phyloP scores from a whole-genome alignment of 2,113 vertebrate species.

The Jaculus jaculus region DNA sequence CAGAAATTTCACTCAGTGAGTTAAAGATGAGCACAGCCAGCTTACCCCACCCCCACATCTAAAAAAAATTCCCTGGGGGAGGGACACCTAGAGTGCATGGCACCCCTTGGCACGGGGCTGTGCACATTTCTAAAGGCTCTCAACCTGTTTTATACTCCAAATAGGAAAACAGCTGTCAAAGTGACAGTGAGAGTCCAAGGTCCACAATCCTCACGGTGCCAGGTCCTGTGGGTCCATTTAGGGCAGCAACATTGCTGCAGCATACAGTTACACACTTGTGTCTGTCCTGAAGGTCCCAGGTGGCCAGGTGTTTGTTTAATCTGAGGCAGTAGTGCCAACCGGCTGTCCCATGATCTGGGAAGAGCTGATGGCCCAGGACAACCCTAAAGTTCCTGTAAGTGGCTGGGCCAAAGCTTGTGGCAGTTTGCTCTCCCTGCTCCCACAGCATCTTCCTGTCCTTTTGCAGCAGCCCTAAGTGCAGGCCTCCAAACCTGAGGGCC shows the following conservation, averaged over 20 bases:
- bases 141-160: slow-evolving; percentile 1
- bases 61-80: slow-evolving; percentile 49
- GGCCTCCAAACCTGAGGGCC: neutral
- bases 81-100: slow-evolving; percentile 39
- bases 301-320: neutral
- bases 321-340: neutral
- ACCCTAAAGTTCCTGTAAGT: neutral
- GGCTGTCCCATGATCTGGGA: neutral
- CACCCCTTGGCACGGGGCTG: slow-evolving; percentile 32
- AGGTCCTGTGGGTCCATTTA: neutral
- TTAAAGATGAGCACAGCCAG: slow-evolving; percentile 57
- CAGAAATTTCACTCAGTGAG: slow-evolving; percentile 73
- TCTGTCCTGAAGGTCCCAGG: neutral
- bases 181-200: slow-evolving; percentile 51
- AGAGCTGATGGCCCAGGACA: slow-evolving; percentile 3
- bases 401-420: neutral
- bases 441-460: neutral
- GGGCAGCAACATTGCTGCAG: neutral
- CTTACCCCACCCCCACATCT: slow-evolving; percentile 48
- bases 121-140: slow-evolving; percentile 32
- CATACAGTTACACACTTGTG: neutral
- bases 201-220: slow-evolving; percentile 8
- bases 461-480: neutral
- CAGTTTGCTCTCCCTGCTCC: neutral
- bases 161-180: slow-evolving; percentile 58